Base-by-base conservation (phyloP, 2,113 vertebrate species). In the Columbina picui region DNA sequence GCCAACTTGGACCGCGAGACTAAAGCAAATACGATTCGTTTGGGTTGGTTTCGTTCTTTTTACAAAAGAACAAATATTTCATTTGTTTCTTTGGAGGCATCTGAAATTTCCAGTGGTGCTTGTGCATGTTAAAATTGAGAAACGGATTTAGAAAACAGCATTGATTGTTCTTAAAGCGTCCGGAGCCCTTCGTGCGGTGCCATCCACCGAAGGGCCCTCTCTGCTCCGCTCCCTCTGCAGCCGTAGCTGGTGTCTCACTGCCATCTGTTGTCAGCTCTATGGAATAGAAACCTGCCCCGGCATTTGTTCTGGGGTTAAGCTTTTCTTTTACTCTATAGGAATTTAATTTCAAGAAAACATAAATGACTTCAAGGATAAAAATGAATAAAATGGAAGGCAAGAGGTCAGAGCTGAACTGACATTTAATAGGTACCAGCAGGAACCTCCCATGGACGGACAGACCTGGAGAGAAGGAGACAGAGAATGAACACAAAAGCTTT, bases 211-310 rank as follows among this genome's bases (percentile, higher is more conserved):
- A 30, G 64, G 90, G 84, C 88, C 68, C 64, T n/a, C 74, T 65
- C 80, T 9, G 57, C 22, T 5, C 43, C 17, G 76, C 49, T 69
- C 29, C 56, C 47, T 36, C 67, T 38, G 65, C 50, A 43, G 57
- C 14, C 21, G 87, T 96, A 16, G 34, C 84, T 73, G 93, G 94
- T 74, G 87, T 91, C 52, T 87, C 92, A 95, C 87, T 95, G 96
- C 97, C 97, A 95, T 94, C 97, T 98, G 89, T 95, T 75, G 97
- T 91, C 70, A 34, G 91, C 69, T 38, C 6, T 1, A 0, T 12
- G 82, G 30, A 97, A 95, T 6, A 59, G 73, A 70, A 87, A 43
- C 53, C 43, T 23, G 20, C 73, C 55, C 69, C 5, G 1, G 63
- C 2, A 2, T 56, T 39, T 55, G 61, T 18, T 26, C 61, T 18